Percentiles rank a stretch among this genome's conserved stretches.
Evolutionary conservation across 2,797 vertebrate genomes (phyloP).

Genomic region (Meda fulgida): DNA sequence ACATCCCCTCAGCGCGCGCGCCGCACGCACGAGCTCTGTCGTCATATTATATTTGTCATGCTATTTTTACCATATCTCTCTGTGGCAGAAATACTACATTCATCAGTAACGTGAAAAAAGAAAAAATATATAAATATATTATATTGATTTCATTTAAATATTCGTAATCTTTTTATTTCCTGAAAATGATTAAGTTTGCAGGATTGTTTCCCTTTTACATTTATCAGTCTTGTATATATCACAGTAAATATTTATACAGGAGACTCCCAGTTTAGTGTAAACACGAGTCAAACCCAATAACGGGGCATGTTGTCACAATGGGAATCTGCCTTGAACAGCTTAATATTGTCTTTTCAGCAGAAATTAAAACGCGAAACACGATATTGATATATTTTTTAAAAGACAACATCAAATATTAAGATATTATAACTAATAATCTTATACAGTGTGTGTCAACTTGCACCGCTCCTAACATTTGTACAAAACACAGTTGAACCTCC

Average conservation of each 20-base stretch:
- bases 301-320: neutral
- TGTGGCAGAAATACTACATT: neutral
- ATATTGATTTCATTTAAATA: neutral
- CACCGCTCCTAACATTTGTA: no score
- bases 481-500: no score
- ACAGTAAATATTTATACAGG: no score
- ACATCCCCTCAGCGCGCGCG: slow-evolving; percentile 44
- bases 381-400: neutral
- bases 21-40: neutral
- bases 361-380: neutral
- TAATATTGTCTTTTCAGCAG: no score
- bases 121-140: neutral
- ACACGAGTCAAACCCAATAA: neutral
- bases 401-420: neutral
- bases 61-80: neutral
- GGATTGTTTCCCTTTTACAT: no score
- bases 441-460: neutral
- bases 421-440: neutral
- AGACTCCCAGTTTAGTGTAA: no score
- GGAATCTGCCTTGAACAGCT: neutral
- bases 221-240: neutral
- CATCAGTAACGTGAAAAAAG: neutral
- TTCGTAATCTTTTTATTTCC: neutral
- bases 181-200: neutral
- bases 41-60: no score